A percentile compares a stretch with the other conserved stretches of the same genome.
Evolutionary conservation across 2,888 invertebrate genomes (phyloP).

Genomic region (Caenorhabditis afra): DNA sequence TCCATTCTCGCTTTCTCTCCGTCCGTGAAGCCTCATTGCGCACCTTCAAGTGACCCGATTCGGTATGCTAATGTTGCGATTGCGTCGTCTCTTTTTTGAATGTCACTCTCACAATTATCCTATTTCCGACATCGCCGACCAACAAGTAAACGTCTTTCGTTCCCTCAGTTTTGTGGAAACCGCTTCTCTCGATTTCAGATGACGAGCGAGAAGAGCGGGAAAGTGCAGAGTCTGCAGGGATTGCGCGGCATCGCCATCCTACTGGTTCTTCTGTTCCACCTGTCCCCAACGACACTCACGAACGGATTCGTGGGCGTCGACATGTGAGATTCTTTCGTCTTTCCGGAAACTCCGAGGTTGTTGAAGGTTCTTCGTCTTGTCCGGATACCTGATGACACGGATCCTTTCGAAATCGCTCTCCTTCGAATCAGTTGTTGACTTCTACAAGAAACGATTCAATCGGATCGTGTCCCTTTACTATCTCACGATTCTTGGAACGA

Average conservation of each 20-base stretch:
- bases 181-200: too few relatives aligned
- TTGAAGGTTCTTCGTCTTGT: slow-evolving; percentile 60
- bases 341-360: background rate
- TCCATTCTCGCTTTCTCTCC: too few relatives aligned
- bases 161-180: too few relatives aligned
- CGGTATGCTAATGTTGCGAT: too few relatives aligned
- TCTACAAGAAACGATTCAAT: slow-evolving; percentile 50
- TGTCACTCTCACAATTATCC: too few relatives aligned
- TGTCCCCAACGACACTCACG: slow-evolving; percentile 43
- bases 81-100: too few relatives aligned
- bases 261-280: slow-evolving; percentile 51
- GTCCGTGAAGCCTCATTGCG: too few relatives aligned
- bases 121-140: too few relatives aligned
- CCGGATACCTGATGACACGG: slow-evolving; percentile 54
- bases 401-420: slow-evolving; percentile 29
- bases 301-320: slow-evolving; percentile 63
- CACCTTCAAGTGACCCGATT: too few relatives aligned
- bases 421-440: slow-evolving; percentile 7
- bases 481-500: slow-evolving; percentile 30
- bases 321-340: slow-evolving; percentile 28
- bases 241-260: slow-evolving; percentile 44
- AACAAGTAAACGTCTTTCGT: too few relatives aligned
- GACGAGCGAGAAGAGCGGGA: slow-evolving; percentile 1
- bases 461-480: slow-evolving; percentile 54
- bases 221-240: slow-evolving; percentile 54